Evolutionary conservation across 2,888 invertebrate species (phyloP).

Genomic region (Metacarcinus magister): DNA sequence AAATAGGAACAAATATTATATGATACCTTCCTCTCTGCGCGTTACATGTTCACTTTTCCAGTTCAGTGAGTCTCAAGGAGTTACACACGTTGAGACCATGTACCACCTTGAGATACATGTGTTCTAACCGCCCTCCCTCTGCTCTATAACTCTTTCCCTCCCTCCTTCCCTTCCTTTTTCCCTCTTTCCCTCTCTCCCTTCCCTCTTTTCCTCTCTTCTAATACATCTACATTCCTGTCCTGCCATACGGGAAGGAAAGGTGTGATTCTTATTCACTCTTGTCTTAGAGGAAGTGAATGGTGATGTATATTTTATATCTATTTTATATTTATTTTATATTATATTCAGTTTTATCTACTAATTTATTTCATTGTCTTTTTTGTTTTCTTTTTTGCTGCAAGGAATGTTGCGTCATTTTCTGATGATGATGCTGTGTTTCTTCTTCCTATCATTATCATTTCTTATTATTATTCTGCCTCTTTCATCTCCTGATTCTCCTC

Average conservation of each 20-base stretch:
- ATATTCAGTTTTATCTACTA: no score
- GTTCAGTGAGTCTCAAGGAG: not conserved
- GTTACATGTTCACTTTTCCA: not conserved
- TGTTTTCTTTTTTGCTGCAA: no score
- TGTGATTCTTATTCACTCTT: not conserved
- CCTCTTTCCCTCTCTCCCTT: not conserved
- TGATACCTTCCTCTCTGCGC: not conserved
- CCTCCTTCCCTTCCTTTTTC: not conserved
- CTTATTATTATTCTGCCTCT: no score
- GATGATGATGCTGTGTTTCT: no score
- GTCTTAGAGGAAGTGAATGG: no score
- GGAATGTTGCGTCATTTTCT: no score
- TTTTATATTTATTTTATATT: no score
- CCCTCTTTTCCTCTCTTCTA: not conserved
- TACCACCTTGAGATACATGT: not conserved
- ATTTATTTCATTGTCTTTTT: no score
- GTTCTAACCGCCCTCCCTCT: not conserved
- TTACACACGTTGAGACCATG: not conserved
- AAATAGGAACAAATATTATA: not conserved
- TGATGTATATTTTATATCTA: no score
- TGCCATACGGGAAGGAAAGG: not conserved
- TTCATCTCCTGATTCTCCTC: no score
- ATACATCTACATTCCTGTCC: no score
- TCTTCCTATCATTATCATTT: no score
- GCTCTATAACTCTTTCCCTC: not conserved